These are phyloP conservation scores for Watsonalla cultraria DNA, from an alignment of 2,888 invertebrate species.

Conservation along the genomic window DNA sequence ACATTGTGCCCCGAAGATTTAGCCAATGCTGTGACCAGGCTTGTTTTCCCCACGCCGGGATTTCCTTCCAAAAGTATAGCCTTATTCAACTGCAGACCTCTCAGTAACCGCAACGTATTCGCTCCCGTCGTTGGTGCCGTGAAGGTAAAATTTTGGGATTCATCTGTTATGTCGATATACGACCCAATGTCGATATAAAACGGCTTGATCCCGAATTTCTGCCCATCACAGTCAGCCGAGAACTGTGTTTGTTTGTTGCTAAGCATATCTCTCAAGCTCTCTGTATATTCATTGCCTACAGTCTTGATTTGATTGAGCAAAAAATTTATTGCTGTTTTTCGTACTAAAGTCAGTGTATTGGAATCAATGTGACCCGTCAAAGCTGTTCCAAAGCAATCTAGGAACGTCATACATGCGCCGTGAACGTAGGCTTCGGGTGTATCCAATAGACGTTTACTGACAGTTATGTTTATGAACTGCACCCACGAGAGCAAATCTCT, in stretches of 20 bases:
- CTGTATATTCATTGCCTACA: slow-evolving; percentile 54
- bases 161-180: slow-evolving; percentile 24
- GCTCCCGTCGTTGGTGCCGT: slow-evolving; percentile 87
- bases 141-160: slow-evolving; percentile 81
- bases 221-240: slow-evolving; percentile 46
- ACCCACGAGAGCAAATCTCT: slow-evolving; percentile 96
- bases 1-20: slow-evolving; percentile 89
- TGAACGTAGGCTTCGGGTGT: slow-evolving; percentile 87
- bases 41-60: slow-evolving; percentile 99
- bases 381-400: slow-evolving; percentile 95
- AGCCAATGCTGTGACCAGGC: slow-evolving; percentile 93
- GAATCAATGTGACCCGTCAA: slow-evolving; percentile 83
- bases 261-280: slow-evolving; percentile 41
- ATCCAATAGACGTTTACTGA: slow-evolving; percentile 57
- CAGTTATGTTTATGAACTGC: slow-evolving; percentile 87
- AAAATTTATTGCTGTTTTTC: slow-evolving; percentile 75
- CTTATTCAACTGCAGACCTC: slow-evolving; percentile 93
- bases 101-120: slow-evolving; percentile 90
- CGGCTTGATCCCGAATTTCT: slow-evolving; percentile 85
- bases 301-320: slow-evolving; percentile 74
- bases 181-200: slow-evolving; percentile 83
- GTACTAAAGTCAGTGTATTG: slow-evolving; percentile 60
- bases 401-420: slow-evolving; percentile 93
- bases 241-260: slow-evolving; percentile 50
- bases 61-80: slow-evolving; percentile 97